These are phyloP conservation scores for Hemibagrus guttatus DNA, from an alignment of 2,797 vertebrate genomes.

Conservation along the genomic window DNA sequence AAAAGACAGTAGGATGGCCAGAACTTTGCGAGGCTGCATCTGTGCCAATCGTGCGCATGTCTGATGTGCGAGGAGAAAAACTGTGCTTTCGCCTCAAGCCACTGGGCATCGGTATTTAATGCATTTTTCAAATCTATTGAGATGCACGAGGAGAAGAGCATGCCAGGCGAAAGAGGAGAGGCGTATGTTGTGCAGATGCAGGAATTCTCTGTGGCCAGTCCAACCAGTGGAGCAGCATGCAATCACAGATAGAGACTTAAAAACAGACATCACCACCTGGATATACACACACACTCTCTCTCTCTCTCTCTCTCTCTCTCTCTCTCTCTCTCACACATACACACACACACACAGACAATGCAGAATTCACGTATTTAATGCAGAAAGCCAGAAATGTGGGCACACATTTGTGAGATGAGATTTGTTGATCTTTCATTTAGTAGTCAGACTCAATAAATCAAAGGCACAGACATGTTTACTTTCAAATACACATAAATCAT, in stretches of 20 bases:
- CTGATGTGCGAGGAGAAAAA: conserved; percentile 23
- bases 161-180: conserved; percentile 39
- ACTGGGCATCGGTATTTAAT: conserved; percentile 16
- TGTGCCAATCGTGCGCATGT: conserved; percentile 33
- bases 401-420: not conserved
- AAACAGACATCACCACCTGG: conserved; percentile 19
- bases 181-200: conserved; percentile 1
- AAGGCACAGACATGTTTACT: conserved; percentile 33
- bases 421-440: conserved; percentile 29
- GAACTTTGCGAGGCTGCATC: conserved; percentile 38
- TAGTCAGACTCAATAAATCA: conserved; percentile 40
- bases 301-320: not conserved
- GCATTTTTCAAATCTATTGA: conserved; percentile 31
- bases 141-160: conserved; percentile 26
- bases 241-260: conserved; percentile 31
- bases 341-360: not conserved
- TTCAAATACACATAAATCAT: conserved; percentile 52
- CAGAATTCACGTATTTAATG: conserved; percentile 6
- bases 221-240: conserved; percentile 66
- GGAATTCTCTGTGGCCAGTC: conserved; percentile 59
- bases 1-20: conserved; percentile 62
- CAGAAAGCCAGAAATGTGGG: conserved; percentile 43
- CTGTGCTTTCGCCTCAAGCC: not conserved
- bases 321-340: not conserved
- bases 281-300: not conserved